A percentile compares a stretch with the other conserved stretches of the same genome.
Evolutionary conservation across 2,888 invertebrate genomes (phyloP).

Genomic region (Drosophila meridiana): DNA sequence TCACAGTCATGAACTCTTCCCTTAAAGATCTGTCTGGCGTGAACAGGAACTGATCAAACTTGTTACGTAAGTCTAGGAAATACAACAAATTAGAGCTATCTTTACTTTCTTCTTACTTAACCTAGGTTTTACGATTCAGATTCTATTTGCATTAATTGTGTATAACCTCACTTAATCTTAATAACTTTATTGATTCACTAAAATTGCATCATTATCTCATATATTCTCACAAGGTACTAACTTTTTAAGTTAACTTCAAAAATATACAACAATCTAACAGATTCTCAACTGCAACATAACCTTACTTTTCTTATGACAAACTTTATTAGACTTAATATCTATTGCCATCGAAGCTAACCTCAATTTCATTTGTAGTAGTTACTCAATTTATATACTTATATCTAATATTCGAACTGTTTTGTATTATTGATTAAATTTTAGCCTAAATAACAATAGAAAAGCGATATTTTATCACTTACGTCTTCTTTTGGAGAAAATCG

Average conservation of each 20-base stretch:
- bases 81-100: not conserved
- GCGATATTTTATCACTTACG: slow-evolving; percentile 87
- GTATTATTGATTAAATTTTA: not conserved
- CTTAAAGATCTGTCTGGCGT: not conserved
- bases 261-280: not conserved
- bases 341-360: not conserved
- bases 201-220: not conserved
- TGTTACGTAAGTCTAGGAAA: not conserved
- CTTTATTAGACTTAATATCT: not conserved
- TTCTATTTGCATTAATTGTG: not conserved
- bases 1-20: too few relatives aligned
- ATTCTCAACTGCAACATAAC: slow-evolving; percentile 1
- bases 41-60: not conserved
- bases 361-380: not conserved
- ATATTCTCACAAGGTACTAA: not conserved
- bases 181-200: not conserved
- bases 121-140: not conserved
- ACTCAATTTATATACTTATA: not conserved
- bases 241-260: not conserved
- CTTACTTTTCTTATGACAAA: slow-evolving; percentile 1
- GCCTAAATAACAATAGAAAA: not conserved
- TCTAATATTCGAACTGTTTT: not conserved
- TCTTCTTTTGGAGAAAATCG: slow-evolving; percentile 97
- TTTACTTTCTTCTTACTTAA: not conserved
- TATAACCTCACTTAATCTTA: not conserved